These are phyloP conservation scores for Phalanger gymnotis DNA, from an alignment of 2,797 vertebrate genomes.

Conservation along the genomic window DNA sequence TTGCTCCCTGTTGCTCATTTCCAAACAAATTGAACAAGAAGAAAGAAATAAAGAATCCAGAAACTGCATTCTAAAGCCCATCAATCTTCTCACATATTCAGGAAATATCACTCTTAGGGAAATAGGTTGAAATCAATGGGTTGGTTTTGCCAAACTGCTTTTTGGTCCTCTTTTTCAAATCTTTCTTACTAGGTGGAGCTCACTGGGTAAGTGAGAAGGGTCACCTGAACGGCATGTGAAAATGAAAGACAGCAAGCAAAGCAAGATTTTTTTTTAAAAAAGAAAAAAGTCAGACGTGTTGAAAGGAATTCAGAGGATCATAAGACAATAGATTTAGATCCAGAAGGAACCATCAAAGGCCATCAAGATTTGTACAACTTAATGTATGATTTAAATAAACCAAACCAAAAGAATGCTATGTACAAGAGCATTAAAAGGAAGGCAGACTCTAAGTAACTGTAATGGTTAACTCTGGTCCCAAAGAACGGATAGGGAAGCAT, in stretches of 20 bases:
- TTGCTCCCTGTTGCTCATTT: background rate
- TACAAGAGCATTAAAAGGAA: background rate
- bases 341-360: background rate
- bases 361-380: background rate
- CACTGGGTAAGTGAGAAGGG: background rate
- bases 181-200: background rate
- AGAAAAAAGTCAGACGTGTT: background rate
- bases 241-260: background rate
- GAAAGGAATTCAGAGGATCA: background rate
- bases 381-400: background rate
- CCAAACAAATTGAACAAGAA: background rate
- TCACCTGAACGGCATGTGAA: background rate
- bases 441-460: background rate
- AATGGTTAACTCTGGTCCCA: background rate
- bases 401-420: background rate
- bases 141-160: background rate
- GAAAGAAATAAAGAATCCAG: background rate
- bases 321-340: background rate
- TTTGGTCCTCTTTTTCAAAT: background rate
- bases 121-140: background rate
- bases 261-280: background rate
- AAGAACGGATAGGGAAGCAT: background rate
- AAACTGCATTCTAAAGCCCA: background rate
- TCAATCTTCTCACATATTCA: background rate
- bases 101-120: slow-evolving; percentile 22